Conservation (phyloP, 2,797 vertebrate species). For the Spheniscus humboldti region DNA sequence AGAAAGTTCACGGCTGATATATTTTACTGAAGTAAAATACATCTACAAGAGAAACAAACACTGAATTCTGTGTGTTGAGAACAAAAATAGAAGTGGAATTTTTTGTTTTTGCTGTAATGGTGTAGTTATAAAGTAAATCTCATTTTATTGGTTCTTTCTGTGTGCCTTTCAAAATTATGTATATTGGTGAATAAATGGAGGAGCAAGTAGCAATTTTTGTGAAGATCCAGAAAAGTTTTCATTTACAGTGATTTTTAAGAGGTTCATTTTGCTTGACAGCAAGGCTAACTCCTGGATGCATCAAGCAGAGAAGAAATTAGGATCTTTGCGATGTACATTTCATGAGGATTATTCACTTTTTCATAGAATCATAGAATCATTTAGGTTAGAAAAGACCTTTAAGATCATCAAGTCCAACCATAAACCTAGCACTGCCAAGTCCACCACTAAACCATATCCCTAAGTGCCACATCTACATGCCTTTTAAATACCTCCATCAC, state of each 20-base stretch:
- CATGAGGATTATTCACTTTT: background rate
- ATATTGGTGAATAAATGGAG: background rate
- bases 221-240: background rate
- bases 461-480: background rate
- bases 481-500: background rate
- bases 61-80: background rate
- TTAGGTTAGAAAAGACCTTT: background rate
- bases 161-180: background rate
- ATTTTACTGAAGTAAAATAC: background rate
- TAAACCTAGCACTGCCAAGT: background rate
- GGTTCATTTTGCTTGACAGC: background rate
- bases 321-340: background rate
- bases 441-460: background rate
- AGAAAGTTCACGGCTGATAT: background rate
- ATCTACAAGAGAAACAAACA: background rate
- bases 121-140: background rate
- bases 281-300: background rate
- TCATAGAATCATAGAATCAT: background rate
- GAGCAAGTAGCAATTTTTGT: background rate
- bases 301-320: background rate
- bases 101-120: background rate
- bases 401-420: background rate
- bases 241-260: background rate
- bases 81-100: background rate
- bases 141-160: background rate